These are phyloP conservation scores for Sebastes minor DNA, from an alignment of 2,797 vertebrate genomes.

Conservation along the genomic window DNA sequence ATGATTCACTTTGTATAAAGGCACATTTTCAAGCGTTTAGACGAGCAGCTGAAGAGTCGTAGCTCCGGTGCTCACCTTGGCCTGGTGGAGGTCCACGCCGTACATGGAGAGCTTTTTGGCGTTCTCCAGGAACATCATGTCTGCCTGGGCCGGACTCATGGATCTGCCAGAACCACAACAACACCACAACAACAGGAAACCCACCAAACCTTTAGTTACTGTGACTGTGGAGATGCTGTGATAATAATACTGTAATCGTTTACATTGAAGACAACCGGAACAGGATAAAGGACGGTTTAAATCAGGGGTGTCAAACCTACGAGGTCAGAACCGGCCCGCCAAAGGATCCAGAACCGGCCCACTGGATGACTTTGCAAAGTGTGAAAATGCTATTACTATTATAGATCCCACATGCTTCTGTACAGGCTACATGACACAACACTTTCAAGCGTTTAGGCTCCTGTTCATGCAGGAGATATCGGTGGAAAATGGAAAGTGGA, in stretches of 20 bases:
- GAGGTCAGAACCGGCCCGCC: too few species aligned
- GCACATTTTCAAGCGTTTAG: not conserved
- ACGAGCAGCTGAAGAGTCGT: not conserved
- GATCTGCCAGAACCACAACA: constrained; percentile 77
- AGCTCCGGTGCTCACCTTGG: constrained; percentile 86
- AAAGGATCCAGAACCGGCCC: too few species aligned
- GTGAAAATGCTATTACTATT: too few species aligned
- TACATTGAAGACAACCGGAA: too few species aligned
- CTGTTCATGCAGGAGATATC: too few species aligned
- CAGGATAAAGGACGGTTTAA: not conserved
- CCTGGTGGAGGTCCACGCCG: constrained; percentile 96
- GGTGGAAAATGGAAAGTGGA: too few species aligned
- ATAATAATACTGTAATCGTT: not conserved
- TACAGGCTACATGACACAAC: too few species aligned
- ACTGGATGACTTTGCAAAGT: too few species aligned
- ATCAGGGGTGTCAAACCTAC: too few species aligned
- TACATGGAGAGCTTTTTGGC: constrained; percentile 99
- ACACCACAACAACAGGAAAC: not conserved
- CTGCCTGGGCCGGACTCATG: constrained; percentile 96
- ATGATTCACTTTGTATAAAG: not conserved
- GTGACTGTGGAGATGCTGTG: not conserved
- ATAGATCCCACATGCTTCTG: too few species aligned
- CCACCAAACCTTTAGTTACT: not conserved
- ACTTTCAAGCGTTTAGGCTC: too few species aligned
- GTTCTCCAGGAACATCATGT: constrained; percentile 97